Base-by-base conservation (phyloP, 1,140 invertebrate species). In the Drosophila nikananu region DNA sequence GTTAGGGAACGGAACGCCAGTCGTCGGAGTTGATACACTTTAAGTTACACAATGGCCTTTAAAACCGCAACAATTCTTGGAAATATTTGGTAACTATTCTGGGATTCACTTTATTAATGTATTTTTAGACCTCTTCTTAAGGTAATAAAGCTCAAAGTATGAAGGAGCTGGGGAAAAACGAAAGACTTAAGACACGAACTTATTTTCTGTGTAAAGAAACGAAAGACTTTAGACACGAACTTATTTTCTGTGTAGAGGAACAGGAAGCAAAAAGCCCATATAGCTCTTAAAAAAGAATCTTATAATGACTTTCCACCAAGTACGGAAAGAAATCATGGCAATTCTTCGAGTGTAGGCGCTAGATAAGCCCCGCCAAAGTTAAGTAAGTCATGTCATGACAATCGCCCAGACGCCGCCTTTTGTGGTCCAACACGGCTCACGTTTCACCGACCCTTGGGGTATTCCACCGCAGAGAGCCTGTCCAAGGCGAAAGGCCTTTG, bases 361-460 rank as follows among this genome's bases (percentile, higher is more conserved):
- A 90, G 86, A 90, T 90, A 90, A 90, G 86, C 79, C 27, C 62
- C 60, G 70, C 64, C 64, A 80, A 72, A 81, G 79, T 82, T 90
- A 90, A 90, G 86, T 90, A 90, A 90, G 86, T 81, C 86, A 90
- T 90, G 86, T 90, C 86, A 90, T 90, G 86, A 74, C 86, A 89
- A 89, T 90, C 82, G 75, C 79, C 74, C 41, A 72, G 78, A 70
- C 63, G 72, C 84, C 67, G 76, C 80, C 61, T 68, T 64, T 64
- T 76, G 76, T 77, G 74, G 72, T 71, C 76, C 63, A 73, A 59
- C 70, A 42, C 25, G 37, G 66, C 63, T 83, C 83, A 86, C 83
- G 83, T 86, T 82, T 61, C 58, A 23, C 32, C 65, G 72, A 64
- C 80, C 83, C 83, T 87, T 57, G 65, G 77, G 81, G 84, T 73